These are phyloP conservation scores for Seriola quinqueradiata DNA, from an alignment of 2,113 vertebrate species.

Conservation along the genomic window DNA sequence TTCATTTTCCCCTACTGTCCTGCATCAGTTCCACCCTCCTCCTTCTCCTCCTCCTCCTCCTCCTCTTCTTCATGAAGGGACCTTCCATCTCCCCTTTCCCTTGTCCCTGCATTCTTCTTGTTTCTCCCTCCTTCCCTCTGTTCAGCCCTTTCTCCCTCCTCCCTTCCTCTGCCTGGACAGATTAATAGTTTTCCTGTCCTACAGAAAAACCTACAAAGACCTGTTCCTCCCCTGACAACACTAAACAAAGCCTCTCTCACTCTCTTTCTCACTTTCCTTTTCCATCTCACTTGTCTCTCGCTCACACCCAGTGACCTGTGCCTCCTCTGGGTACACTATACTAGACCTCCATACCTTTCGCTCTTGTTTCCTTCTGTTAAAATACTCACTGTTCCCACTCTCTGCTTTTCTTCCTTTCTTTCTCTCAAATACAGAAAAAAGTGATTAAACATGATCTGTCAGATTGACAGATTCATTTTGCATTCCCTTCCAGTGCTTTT, in stretches of 20 bases:
- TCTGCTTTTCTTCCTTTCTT: background rate
- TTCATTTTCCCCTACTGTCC: conserved; percentile 34
- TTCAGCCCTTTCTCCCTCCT: conserved; percentile 17
- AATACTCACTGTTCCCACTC: conserved; percentile 23
- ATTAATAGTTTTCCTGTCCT: conserved; percentile 72
- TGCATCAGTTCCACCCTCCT: conserved; percentile 34
- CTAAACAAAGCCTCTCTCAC: conserved; percentile 62
- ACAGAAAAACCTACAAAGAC: conserved; percentile 67
- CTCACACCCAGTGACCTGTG: conserved; percentile 58
- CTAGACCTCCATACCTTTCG: conserved; percentile 25
- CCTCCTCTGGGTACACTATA: conserved; percentile 51
- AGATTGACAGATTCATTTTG: background rate
- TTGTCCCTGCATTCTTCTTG: conserved; percentile 31
- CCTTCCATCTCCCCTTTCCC: conserved; percentile 38
- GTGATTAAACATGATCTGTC: background rate
- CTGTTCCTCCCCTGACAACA: conserved; percentile 66
- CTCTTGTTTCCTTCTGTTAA: conserved; percentile 41
- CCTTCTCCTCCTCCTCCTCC: conserved; percentile 8
- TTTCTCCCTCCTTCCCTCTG: conserved; percentile 4
- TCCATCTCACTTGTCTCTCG: conserved; percentile 21
- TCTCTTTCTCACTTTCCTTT: conserved; percentile 41
- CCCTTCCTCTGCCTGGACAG: conserved; percentile 46
- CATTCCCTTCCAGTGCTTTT: no score
- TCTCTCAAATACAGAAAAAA: background rate
- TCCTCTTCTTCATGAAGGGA: conserved; percentile 6